Conservation (phyloP, 2,888 invertebrate species). For the Hyppa rectilinea region DNA sequence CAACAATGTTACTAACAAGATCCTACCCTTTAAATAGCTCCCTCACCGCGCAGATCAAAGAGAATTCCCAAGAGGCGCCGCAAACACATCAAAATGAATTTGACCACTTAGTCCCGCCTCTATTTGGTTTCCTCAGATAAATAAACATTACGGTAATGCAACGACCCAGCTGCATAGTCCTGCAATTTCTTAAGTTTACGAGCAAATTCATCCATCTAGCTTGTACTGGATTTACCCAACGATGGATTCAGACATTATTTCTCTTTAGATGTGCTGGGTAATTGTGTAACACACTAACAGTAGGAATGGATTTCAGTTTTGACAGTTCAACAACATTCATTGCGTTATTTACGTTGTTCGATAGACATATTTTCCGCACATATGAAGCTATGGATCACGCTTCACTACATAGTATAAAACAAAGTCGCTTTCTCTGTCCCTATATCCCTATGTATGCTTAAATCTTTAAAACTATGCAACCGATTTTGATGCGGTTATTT, state of each 20-base stretch:
- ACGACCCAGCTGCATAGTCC: constrained; percentile 6
- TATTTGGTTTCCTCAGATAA: constrained; percentile 44
- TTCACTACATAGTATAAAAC: no score
- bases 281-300: no score
- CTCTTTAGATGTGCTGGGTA: no score
- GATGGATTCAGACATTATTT: neutral
- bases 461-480: no score
- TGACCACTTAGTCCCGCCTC: constrained; percentile 46
- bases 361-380: no score
- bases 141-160: constrained; percentile 48
- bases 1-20: constrained; percentile 36
- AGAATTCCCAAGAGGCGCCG: constrained; percentile 21
- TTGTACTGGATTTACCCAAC: neutral
- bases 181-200: constrained; percentile 18
- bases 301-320: no score
- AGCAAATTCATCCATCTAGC: constrained; percentile 8
- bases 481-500: no score
- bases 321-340: no score
- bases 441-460: no score
- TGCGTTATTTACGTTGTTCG: no score
- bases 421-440: no score
- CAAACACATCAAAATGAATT: constrained; percentile 51
- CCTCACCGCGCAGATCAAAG: constrained; percentile 54
- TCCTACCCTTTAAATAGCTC: constrained; percentile 46
- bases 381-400: no score